Evolutionary conservation across 2,113 vertebrate genomes (phyloP).

Genomic region (Naja naja): DNA sequence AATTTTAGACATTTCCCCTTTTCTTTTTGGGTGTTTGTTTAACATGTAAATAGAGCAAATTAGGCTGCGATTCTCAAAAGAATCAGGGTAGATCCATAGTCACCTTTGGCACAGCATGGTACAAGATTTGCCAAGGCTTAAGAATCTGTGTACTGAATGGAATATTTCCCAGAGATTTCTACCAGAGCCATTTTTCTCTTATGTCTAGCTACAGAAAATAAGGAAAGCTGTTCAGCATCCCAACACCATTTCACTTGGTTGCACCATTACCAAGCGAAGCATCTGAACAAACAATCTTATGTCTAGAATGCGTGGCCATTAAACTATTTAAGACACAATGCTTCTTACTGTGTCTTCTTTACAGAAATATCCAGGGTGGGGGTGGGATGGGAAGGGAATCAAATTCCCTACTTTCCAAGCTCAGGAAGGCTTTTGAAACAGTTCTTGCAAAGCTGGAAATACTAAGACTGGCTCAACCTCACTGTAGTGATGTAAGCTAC

Average conservation of each 20-base stretch:
- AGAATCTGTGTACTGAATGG: not conserved
- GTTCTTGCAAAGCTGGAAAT: not conserved
- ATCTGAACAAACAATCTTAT: not conserved
- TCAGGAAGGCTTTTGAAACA: not conserved
- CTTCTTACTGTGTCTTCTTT: not conserved
- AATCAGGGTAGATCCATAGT: not conserved
- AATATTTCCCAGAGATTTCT: not conserved
- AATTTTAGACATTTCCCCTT: too few relatives aligned
- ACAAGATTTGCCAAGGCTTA: not conserved
- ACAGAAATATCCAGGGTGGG: not conserved
- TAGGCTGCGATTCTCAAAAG: not conserved
- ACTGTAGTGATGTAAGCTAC: not conserved
- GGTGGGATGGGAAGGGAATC: not conserved
- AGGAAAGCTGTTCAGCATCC: not conserved
- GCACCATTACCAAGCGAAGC: not conserved
- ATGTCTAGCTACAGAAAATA: not conserved
- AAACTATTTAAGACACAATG: not conserved
- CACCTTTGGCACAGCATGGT: not conserved
- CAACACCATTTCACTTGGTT: not conserved
- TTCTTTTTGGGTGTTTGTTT: not conserved
- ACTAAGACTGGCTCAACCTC: not conserved
- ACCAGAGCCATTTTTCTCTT: not conserved
- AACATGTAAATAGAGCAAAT: not conserved
- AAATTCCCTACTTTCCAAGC: conserved; percentile 6
- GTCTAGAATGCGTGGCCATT: not conserved